A percentile compares a stretch with the other conserved stretches of the same genome.
These are phyloP conservation scores for Cactoblastis cactorum DNA, from an alignment of 2,888 invertebrate species.

Conservation along the genomic window DNA sequence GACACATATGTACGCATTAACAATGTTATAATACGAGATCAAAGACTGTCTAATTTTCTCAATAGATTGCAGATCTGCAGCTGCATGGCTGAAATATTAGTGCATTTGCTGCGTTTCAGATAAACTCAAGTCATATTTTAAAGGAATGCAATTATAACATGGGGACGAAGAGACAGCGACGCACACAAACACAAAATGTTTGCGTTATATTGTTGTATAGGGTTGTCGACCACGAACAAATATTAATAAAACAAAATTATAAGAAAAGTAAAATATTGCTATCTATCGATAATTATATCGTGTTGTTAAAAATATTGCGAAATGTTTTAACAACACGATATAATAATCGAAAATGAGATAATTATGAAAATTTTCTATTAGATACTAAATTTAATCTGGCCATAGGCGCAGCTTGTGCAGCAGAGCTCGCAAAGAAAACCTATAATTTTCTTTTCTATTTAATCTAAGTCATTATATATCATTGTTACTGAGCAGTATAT, in stretches of 20 bases:
- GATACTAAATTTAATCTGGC: no score
- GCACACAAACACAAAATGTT: slow-evolving; percentile 50
- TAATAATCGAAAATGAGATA: no score
- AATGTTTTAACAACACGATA: no score
- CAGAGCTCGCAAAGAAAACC: no score
- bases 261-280: no score
- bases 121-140: slow-evolving; percentile 69
- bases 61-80: slow-evolving; percentile 10
- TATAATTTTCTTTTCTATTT: no score
- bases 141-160: slow-evolving; percentile 76
- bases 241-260: neutral
- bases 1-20: neutral
- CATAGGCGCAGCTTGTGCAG: no score
- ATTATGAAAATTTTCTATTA: no score
- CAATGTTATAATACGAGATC: slow-evolving; percentile 7
- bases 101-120: slow-evolving; percentile 27
- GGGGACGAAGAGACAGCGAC: slow-evolving; percentile 51
- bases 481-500: no score
- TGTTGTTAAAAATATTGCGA: no score
- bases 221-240: slow-evolving; percentile 33
- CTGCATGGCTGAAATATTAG: slow-evolving; percentile 10
- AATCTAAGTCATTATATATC: no score
- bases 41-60: slow-evolving; percentile 6
- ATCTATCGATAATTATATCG: no score
- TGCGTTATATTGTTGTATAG: slow-evolving; percentile 43